phyloP scores from a whole-genome alignment of 2,113 vertebrate genomes.

The Poeciliopsis turrubarensis region DNA sequence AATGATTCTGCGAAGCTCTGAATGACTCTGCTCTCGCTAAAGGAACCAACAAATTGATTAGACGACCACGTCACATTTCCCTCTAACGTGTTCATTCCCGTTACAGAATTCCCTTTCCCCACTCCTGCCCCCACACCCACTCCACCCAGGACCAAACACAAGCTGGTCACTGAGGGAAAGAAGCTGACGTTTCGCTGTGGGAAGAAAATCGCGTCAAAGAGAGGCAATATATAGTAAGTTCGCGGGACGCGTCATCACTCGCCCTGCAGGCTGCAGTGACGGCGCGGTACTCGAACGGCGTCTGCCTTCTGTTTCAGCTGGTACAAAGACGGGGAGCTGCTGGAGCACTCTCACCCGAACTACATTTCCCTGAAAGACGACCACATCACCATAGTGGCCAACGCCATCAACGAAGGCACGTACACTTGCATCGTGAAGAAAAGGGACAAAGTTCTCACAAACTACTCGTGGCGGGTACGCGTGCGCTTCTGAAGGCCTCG shows the following conservation, averaged over 20 bases:
- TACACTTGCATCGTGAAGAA: slow-evolving; percentile 94
- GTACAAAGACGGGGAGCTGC: slow-evolving; percentile 95
- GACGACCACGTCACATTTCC: neutral
- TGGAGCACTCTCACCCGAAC: slow-evolving; percentile 92
- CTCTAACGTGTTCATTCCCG: slow-evolving; percentile 10
- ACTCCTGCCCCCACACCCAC: slow-evolving; percentile 84
- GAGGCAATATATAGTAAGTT: slow-evolving; percentile 96
- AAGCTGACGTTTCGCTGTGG: slow-evolving; percentile 94
- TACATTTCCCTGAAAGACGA: slow-evolving; percentile 90
- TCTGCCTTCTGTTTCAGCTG: slow-evolving; percentile 80
- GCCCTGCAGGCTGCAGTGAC: neutral
- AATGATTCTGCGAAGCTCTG: too few relatives aligned
- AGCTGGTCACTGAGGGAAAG: slow-evolving; percentile 89
- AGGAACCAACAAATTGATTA: neutral
- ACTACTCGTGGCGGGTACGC: slow-evolving; percentile 93
- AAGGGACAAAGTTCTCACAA: slow-evolving; percentile 88
- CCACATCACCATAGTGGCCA: slow-evolving; percentile 93
- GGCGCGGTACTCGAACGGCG: neutral
- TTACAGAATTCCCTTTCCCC: slow-evolving; percentile 92
- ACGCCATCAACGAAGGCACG: slow-evolving; percentile 94
- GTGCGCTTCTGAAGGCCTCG: slow-evolving; percentile 79
- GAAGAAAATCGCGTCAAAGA: slow-evolving; percentile 92
- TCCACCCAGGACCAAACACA: slow-evolving; percentile 90
- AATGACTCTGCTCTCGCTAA: too few relatives aligned
- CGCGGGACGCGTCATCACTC: neutral